A percentile compares a stretch with the other conserved stretches of the same genome.
These are phyloP conservation scores for Nowickia ferox DNA, from an alignment of 2,888 invertebrate genomes.

Conservation along the genomic window DNA sequence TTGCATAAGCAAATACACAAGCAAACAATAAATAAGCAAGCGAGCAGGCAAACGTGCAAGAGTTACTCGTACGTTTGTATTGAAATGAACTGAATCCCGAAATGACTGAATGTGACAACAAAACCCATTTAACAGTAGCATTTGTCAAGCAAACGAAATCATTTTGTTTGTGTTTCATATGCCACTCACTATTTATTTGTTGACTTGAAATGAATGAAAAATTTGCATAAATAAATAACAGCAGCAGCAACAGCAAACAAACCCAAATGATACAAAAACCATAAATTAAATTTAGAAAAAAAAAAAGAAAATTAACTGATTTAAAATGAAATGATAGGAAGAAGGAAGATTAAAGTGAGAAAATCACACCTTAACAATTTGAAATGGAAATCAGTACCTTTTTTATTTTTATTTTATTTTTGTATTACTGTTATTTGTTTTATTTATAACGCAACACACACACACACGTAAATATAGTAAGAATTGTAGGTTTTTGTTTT, in stretches of 20 bases:
- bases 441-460: conserved; percentile 14
- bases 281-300: conserved; percentile 60
- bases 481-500: conserved; percentile 51
- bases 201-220: conserved; percentile 67
- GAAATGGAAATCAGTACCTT: conserved; percentile 62
- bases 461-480: background rate
- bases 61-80: background rate
- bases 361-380: conserved; percentile 70
- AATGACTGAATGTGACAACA: conserved; percentile 46
- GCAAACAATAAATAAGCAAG: conserved; percentile 22
- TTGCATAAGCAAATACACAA: conserved; percentile 78
- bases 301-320: conserved; percentile 28
- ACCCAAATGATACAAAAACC: conserved; percentile 55
- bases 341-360: conserved; percentile 59
- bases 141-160: conserved; percentile 78
- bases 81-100: conserved; percentile 24
- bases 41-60: conserved; percentile 45
- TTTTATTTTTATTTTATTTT: background rate
- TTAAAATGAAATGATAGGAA: conserved; percentile 42
- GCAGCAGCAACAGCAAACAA: conserved; percentile 58
- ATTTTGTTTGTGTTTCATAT: conserved; percentile 52
- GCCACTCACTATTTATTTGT: conserved; percentile 47
- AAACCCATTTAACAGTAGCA: conserved; percentile 72
- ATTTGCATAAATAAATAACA: conserved; percentile 82
- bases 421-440: conserved; percentile 15